A percentile compares a stretch with the other conserved stretches of the same genome.
These are phyloP conservation scores for Trachelus stipa DNA, from an alignment of 2,888 invertebrate genomes.

Conservation along the genomic window DNA sequence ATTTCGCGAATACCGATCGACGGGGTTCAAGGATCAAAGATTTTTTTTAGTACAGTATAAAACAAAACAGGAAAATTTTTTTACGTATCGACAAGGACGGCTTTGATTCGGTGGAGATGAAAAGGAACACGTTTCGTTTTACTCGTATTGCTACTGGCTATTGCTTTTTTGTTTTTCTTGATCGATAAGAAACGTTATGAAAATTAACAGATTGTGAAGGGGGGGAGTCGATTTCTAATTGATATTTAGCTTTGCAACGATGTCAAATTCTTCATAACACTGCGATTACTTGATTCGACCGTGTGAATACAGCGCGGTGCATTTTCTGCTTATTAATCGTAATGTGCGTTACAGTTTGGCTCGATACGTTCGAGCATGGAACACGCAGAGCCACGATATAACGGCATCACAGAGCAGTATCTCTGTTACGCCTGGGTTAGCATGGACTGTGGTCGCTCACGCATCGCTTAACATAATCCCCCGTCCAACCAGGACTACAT, in stretches of 20 bases:
- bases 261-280: not conserved
- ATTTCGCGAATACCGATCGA: not conserved
- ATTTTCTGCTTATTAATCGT: conserved; percentile 60
- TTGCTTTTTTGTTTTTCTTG: not conserved
- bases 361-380: conserved; percentile 27
- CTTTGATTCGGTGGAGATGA: not conserved
- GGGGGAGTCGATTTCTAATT: not conserved
- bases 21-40: not conserved
- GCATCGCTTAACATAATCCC: conserved; percentile 64
- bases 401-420: conserved; percentile 61
- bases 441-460: conserved; percentile 62
- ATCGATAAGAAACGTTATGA: not conserved
- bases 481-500: conserved; percentile 47
- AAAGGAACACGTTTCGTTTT: not conserved
- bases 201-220: not conserved
- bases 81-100: not conserved
- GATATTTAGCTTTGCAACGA: not conserved
- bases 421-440: conserved; percentile 62
- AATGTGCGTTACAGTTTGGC: conserved; percentile 40
- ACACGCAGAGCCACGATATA: conserved; percentile 31
- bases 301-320: conserved; percentile 15
- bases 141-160: not conserved
- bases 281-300: not conserved
- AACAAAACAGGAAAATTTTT: not conserved
- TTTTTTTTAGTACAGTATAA: not conserved